These are phyloP conservation scores for Aphodius sticticus DNA, from an alignment of 2,888 invertebrate species.

Conservation along the genomic window DNA sequence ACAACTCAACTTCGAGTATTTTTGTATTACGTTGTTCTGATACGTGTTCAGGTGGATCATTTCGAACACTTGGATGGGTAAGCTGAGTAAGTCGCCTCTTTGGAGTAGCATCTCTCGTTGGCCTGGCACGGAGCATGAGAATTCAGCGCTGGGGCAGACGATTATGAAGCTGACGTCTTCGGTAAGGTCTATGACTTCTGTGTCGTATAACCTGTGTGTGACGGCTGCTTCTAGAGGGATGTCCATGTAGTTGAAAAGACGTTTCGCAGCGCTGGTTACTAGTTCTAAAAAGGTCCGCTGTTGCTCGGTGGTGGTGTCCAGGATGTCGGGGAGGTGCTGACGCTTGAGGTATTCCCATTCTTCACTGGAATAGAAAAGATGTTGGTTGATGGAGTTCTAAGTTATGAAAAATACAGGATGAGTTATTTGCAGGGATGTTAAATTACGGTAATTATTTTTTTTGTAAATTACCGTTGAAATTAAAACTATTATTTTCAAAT, in stretches of 20 bases:
- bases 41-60: constrained; percentile 96
- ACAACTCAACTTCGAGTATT: constrained; percentile 92
- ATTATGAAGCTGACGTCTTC: constrained; percentile 91
- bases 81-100: constrained; percentile 83
- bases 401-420: background rate
- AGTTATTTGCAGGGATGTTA: no score
- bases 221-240: constrained; percentile 74
- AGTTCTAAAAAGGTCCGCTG: constrained; percentile 83
- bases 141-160: constrained; percentile 90
- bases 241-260: constrained; percentile 83
- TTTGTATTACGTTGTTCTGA: constrained; percentile 86
- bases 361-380: constrained; percentile 70
- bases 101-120: constrained; percentile 86
- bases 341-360: constrained; percentile 93
- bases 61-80: constrained; percentile 93
- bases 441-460: no score
- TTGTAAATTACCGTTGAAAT: no score
- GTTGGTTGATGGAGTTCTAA: no score
- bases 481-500: no score
- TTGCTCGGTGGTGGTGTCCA: constrained; percentile 72
- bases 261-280: constrained; percentile 76
- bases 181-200: constrained; percentile 93
- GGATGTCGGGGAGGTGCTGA: constrained; percentile 62
- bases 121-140: constrained; percentile 90
- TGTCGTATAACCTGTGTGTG: constrained; percentile 86